Base-by-base conservation (phyloP, 2,888 invertebrate genomes). In the Lithophane semibrunnea region DNA sequence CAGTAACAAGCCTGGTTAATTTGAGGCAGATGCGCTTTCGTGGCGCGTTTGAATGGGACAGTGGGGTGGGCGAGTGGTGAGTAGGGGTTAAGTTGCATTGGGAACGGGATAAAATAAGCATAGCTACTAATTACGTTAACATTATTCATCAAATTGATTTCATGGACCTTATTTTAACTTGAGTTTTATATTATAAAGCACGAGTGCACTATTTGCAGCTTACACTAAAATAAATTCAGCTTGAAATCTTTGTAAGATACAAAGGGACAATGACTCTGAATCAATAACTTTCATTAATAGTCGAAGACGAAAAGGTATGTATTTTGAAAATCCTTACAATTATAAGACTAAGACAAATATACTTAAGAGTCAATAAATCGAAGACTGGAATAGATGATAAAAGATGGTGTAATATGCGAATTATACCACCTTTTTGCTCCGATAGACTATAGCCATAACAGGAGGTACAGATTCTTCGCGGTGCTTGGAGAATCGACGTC, bases 11-110 rank as follows among this genome's bases (percentile, higher is more conserved):
- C 86, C 84, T 80, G 75, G 79, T 85, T 92, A 92, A 93, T 93
- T 91, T 90, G 85, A 90, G 87, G 92, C 94, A 94, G 94, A 94
- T 94, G 91, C 82, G 80, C 73, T 82, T 79, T 68, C 70, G 73
- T 81, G 90, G 86, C 76, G 84, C 90, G 90, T 92, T 94, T 89
- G 87, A 86, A 91, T 74, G 56, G 71, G 75, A 81, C 58, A 89
- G 88, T 87, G 49, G 64, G 49, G 58, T 49, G 9, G 71, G 61
- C 42, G 3, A 73, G 73, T 70, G 0, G 12, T 29, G 12, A 74
- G 58, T 74, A 44, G n/a, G 61, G 61, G 60, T 73, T 5, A 18
- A 54, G 65, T 63, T 44, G 9, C 4, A 29, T 21, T 54, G 12
- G 18, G 3, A 10, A 47, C 1, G 5, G 52, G 2, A 13, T 54